A percentile compares a stretch with the other conserved stretches of the same genome.
phyloP scores from a whole-genome alignment of 2,797 vertebrate genomes.

The Sphaeramia orbicularis region DNA sequence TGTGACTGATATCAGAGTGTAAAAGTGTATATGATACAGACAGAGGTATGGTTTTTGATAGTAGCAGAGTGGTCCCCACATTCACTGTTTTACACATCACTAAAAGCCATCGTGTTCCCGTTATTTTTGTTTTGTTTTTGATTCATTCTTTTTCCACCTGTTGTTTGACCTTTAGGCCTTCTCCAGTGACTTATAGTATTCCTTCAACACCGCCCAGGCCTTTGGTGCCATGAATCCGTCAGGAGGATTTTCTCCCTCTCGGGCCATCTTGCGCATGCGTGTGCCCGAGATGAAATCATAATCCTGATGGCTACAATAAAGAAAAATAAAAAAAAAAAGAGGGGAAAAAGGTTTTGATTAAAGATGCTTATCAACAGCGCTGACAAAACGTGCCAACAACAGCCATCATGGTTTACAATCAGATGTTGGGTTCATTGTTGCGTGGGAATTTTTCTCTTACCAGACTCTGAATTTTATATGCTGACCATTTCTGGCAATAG shows the following conservation, averaged over 20 bases:
- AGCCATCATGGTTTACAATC: constrained; percentile 24
- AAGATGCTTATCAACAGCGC: constrained; percentile 25
- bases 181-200: constrained; percentile 96
- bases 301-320: constrained; percentile 90
- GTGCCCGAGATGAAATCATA: constrained; percentile 99
- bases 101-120: constrained; percentile 51
- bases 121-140: neutral
- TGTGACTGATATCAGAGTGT: constrained; percentile 66
- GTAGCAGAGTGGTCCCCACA: constrained; percentile 85
- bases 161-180: constrained; percentile 84
- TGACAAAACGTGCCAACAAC: constrained; percentile 17
- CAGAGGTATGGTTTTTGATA: constrained; percentile 47
- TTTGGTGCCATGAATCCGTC: constrained; percentile 97
- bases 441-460: constrained; percentile 15
- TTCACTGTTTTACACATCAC: constrained; percentile 64
- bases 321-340: neutral
- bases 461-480: constrained; percentile 17
- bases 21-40: constrained; percentile 40
- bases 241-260: constrained; percentile 94
- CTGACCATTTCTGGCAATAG: constrained; percentile 31
- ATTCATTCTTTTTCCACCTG: neutral
- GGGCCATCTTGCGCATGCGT: constrained; percentile 96
- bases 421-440: neutral
- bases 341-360: constrained; percentile 3
- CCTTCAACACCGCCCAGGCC: constrained; percentile 95